These are phyloP conservation scores for Ormyrus rosae DNA, from an alignment of 2,888 invertebrate genomes.

Conservation along the genomic window DNA sequence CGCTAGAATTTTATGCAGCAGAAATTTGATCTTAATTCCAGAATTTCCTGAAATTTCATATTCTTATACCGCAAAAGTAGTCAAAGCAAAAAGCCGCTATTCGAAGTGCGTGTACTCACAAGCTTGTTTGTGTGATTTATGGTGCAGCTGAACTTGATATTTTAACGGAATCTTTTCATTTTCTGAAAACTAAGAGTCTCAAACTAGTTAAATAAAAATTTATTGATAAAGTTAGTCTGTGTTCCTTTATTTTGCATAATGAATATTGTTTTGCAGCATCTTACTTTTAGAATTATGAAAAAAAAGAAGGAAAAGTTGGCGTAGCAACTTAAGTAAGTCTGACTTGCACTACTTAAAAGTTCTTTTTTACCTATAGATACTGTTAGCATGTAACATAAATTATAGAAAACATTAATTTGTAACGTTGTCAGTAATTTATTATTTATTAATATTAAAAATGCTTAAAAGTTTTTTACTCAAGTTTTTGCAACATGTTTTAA, in stretches of 20 bases:
- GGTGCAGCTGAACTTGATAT: constrained; percentile 1
- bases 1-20: neutral
- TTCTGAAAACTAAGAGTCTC: neutral
- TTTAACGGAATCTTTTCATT: constrained; percentile 8
- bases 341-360: too few species aligned
- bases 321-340: neutral
- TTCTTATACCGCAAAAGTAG: neutral
- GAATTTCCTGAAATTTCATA: neutral
- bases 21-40: neutral
- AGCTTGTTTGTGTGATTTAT: neutral
- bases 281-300: too few species aligned
- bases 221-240: neutral
- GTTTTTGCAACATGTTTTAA: too few species aligned
- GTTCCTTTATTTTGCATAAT: neutral
- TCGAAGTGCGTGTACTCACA: neutral
- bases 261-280: neutral
- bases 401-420: too few species aligned
- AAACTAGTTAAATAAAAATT: neutral
- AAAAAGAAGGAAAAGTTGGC: neutral
- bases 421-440: too few species aligned
- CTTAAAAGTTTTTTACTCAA: too few species aligned
- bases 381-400: too few species aligned
- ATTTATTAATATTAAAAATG: too few species aligned
- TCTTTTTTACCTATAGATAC: too few species aligned
- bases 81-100: neutral